phyloP scores from a whole-genome alignment of 2,888 invertebrate species.

The Halictus quadricinctus region DNA sequence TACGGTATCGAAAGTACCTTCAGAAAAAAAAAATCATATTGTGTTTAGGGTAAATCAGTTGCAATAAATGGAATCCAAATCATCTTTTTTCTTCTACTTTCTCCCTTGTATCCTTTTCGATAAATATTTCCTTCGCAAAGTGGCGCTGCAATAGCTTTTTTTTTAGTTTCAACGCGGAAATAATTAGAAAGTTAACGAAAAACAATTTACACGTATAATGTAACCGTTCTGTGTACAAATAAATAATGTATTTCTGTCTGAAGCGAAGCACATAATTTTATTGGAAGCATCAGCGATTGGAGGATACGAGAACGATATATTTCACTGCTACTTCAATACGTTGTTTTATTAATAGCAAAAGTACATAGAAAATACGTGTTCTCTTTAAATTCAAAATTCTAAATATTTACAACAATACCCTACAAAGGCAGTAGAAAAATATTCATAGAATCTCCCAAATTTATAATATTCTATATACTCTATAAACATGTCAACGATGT shows the following conservation, averaged over 20 bases:
- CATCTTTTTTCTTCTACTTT: conserved; percentile 22
- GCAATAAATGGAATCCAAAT: conserved; percentile 49
- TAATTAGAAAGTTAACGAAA: neutral
- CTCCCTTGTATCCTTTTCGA: neutral
- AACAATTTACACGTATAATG: neutral
- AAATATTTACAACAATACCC: conserved; percentile 26
- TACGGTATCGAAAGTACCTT: conserved; percentile 1
- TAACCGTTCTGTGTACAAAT: neutral
- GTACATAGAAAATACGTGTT: conserved; percentile 40
- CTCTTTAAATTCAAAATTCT: neutral
- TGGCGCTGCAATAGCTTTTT: neutral
- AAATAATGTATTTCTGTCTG: neutral
- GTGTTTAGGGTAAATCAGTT: conserved; percentile 47
- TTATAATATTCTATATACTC: conserved; percentile 5
- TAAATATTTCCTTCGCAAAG: neutral
- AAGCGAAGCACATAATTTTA: neutral
- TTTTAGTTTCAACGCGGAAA: neutral
- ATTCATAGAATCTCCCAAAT: neutral
- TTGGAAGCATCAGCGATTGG: neutral
- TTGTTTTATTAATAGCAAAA: conserved; percentile 37
- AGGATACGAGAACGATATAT: neutral
- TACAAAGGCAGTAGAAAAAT: conserved; percentile 29
- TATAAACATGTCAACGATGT: conserved; percentile 7
- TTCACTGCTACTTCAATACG: neutral
- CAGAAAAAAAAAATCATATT: conserved; percentile 26